Conservation (phyloP, 2,797 vertebrate genomes). For the Paramormyrops hopkinsi region DNA sequence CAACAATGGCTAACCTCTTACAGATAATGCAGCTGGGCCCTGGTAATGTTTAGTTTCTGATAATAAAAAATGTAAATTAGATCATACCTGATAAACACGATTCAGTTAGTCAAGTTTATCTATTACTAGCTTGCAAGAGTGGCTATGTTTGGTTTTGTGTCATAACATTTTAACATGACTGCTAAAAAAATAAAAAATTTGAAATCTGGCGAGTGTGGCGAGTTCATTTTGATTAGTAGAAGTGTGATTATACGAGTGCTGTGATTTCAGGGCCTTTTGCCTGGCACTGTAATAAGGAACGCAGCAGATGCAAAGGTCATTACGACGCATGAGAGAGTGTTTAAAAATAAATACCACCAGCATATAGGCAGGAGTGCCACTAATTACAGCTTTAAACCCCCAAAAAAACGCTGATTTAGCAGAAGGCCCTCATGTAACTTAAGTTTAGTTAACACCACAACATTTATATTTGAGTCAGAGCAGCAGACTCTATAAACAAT, state of each 20-base stretch:
- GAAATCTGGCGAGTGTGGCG: neutral
- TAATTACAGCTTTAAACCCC: neutral
- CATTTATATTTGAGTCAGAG: neutral
- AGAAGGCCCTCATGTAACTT: neutral
- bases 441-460: constrained; percentile 9
- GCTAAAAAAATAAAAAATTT: neutral
- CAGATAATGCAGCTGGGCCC: neutral
- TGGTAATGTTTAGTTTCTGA: neutral
- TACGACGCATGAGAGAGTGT: neutral
- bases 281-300: constrained; percentile 3
- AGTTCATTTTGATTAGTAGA: neutral
- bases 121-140: neutral
- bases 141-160: neutral
- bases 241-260: neutral
- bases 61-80: neutral
- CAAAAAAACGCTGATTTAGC: neutral
- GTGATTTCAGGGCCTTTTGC: neutral
- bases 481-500: neutral
- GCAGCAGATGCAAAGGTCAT: constrained; percentile 11
- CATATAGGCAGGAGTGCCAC: constrained; percentile 4
- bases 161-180: neutral
- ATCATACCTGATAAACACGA: neutral
- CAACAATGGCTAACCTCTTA: neutral
- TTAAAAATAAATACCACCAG: constrained; percentile 3
- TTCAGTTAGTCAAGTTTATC: neutral